Percentiles rank a stretch among this genome's conserved stretches.
These are phyloP conservation scores for Chrysopa pallens DNA, from an alignment of 1,140 invertebrate species.

Conservation along the genomic window DNA sequence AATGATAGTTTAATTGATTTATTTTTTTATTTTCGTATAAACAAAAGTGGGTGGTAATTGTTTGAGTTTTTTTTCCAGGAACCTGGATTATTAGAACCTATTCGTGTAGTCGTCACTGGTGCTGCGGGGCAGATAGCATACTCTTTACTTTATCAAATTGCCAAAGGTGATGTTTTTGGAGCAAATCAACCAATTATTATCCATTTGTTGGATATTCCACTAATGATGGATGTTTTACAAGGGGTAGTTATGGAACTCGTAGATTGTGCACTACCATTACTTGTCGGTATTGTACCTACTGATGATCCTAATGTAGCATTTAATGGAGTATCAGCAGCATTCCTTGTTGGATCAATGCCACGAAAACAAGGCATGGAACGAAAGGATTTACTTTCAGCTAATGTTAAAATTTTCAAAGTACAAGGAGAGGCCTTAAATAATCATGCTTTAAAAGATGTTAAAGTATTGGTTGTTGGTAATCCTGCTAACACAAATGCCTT, in stretches of 20 bases:
- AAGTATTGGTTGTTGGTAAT: constrained; percentile 96
- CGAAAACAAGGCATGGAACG: constrained; percentile 97
- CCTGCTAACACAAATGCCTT: constrained; percentile 98
- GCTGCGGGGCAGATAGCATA: constrained; percentile 98
- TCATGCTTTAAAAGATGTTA: constrained; percentile 85
- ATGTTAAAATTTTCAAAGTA: constrained; percentile 97
- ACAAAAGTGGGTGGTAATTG: too few relatives aligned
- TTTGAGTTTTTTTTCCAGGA: constrained; percentile 28
- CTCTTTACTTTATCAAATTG: constrained; percentile 83
- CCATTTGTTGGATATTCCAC: constrained; percentile 86
- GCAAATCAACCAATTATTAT: constrained; percentile 73
- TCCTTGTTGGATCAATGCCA: constrained; percentile 97
- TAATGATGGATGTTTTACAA: constrained; percentile 86
- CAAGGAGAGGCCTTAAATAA: constrained; percentile 87
- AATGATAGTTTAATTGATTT: too few relatives aligned
- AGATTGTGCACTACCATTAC: constrained; percentile 88
- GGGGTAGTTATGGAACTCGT: constrained; percentile 95
- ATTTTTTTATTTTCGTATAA: too few relatives aligned
- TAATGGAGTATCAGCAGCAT: constrained; percentile 92
- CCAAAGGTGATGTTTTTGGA: constrained; percentile 94
- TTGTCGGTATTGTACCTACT: constrained; percentile 71
- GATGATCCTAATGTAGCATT: constrained; percentile 79
- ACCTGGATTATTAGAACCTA: constrained; percentile 34
- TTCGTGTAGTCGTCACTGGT: constrained; percentile 91
- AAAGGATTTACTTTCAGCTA: constrained; percentile 88